Evolutionary conservation across 2,888 invertebrate species (phyloP).

Genomic region (Himalopsyche kuldschensis): DNA sequence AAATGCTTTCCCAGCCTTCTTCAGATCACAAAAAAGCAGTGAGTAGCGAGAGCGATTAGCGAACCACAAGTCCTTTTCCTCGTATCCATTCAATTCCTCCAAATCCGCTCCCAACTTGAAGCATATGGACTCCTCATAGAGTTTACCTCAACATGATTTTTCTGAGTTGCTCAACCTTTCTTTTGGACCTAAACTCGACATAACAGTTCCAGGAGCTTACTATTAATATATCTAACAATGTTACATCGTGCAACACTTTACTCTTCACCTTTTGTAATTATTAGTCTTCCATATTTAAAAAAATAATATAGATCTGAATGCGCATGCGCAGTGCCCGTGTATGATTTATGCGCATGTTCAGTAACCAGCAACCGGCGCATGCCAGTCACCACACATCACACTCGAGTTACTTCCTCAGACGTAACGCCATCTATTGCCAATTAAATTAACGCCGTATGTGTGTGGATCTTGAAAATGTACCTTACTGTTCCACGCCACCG

Average conservation of each 20-base stretch:
- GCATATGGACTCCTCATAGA: too few species aligned
- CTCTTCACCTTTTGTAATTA: background rate
- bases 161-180: too few species aligned
- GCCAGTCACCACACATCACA: background rate
- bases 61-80: too few species aligned
- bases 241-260: background rate
- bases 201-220: too few species aligned
- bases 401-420: background rate
- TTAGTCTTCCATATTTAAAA: background rate
- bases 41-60: too few species aligned
- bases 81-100: too few species aligned
- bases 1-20: too few species aligned
- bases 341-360: slow-evolving; percentile 11
- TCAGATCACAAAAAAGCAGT: too few species aligned
- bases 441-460: background rate
- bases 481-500: background rate
- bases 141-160: too few species aligned
- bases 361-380: background rate
- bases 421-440: background rate
- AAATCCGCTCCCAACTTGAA: too few species aligned
- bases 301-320: background rate
- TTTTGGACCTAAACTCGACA: too few species aligned
- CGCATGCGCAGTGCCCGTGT: background rate
- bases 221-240: background rate
- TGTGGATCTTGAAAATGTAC: background rate